phyloP scores from a whole-genome alignment of 2,113 vertebrate species.

The Apteryx owenii region DNA sequence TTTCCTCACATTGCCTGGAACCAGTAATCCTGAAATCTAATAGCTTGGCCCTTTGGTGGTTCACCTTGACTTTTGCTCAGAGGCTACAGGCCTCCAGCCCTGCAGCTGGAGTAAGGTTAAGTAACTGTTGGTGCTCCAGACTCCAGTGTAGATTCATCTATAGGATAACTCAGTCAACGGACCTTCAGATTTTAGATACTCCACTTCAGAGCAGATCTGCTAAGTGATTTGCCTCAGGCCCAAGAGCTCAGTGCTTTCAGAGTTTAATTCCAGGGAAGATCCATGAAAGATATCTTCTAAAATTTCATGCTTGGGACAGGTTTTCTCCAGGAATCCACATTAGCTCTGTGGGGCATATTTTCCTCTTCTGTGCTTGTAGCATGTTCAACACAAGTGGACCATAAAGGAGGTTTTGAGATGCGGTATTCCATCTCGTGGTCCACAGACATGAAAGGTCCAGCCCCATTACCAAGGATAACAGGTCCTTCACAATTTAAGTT shows the following conservation, averaged over 20 bases:
- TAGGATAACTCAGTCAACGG: not conserved
- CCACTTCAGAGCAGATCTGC: not conserved
- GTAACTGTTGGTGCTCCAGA: not conserved
- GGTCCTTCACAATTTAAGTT: not conserved
- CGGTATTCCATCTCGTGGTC: not conserved
- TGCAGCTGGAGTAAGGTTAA: not conserved
- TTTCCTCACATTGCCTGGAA: not conserved
- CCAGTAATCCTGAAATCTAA: not conserved
- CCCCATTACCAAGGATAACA: not conserved
- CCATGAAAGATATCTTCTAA: not conserved
- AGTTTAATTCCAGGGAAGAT: not conserved
- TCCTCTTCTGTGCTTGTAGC: not conserved
- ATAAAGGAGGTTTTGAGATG: not conserved
- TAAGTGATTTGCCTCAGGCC: not conserved
- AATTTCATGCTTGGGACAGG: not conserved
- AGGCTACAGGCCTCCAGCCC: not conserved
- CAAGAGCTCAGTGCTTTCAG: not conserved
- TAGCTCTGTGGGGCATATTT: not conserved
- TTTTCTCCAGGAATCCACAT: not conserved
- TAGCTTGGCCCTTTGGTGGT: not conserved
- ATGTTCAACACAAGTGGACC: not conserved
- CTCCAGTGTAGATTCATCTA: not conserved
- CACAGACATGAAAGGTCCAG: not conserved
- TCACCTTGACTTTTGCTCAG: not conserved
- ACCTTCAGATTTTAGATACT: not conserved